A percentile compares a stretch with the other conserved stretches of the same genome.
Conservation (phyloP, 2,888 invertebrate species). For the Cerceris rybyensis region DNA sequence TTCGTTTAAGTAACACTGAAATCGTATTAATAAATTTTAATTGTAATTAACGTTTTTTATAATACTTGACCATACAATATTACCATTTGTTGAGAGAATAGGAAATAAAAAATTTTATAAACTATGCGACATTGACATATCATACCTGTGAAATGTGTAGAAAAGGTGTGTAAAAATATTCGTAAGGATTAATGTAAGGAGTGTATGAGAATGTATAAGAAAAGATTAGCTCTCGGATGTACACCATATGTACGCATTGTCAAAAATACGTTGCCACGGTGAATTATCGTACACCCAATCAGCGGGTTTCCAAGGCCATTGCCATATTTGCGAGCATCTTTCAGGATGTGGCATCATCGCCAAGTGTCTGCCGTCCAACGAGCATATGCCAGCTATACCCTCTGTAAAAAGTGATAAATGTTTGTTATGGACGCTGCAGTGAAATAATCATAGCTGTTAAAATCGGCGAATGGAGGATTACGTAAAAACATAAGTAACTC, state of each 20-base stretch:
- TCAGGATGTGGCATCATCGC: conserved; percentile 99
- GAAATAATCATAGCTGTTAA: too few relatives aligned
- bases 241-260: conserved; percentile 92
- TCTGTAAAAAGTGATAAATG: conserved; percentile 77
- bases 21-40: conserved; percentile 43
- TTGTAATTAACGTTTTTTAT: conserved; percentile 40
- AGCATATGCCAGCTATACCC: conserved; percentile 95
- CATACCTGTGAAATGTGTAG: neutral
- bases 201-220: neutral
- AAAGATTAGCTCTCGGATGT: conserved; percentile 9
- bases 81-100: conserved; percentile 57
- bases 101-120: conserved; percentile 64
- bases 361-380: conserved; percentile 94
- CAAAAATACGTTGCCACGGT: conserved; percentile 96
- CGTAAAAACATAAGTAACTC: too few relatives aligned
- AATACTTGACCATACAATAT: conserved; percentile 49
- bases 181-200: neutral
- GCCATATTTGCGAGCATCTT: conserved; percentile 94
- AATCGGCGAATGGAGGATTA: too few relatives aligned
- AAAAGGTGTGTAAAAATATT: neutral
- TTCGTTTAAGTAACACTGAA: conserved; percentile 70
- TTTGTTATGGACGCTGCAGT: too few relatives aligned
- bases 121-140: conserved; percentile 12
- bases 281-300: conserved; percentile 85
- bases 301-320: conserved; percentile 89